A percentile compares a stretch with the other conserved stretches of the same genome.
Evolutionary conservation across 1,140 invertebrate species (phyloP).

Genomic region (Babylonia areolata): DNA sequence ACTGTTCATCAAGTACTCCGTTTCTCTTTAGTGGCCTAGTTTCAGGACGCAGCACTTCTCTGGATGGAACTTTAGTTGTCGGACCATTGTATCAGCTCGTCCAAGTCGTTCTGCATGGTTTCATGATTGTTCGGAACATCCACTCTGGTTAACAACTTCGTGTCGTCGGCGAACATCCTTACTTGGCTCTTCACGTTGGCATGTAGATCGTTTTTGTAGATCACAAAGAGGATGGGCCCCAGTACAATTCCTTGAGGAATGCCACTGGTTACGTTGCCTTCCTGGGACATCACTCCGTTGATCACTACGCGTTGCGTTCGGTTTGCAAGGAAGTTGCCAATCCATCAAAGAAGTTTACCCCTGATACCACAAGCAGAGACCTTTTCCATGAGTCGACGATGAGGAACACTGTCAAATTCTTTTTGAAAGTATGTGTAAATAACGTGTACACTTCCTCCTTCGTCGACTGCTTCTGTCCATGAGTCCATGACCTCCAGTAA

Average conservation of each 20-base stretch:
- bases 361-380: constrained; percentile 31
- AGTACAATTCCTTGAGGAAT: constrained; percentile 54
- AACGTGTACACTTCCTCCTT: background rate
- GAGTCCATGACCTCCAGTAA: background rate
- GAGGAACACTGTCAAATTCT: constrained; percentile 19
- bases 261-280: constrained; percentile 44
- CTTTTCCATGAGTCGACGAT: constrained; percentile 26
- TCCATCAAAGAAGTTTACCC: constrained; percentile 9
- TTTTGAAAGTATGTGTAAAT: background rate
- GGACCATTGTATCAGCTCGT: constrained; percentile 35
- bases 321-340: constrained; percentile 47
- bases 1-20: no score
- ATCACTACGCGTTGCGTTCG: constrained; percentile 43
- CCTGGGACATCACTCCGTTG: constrained; percentile 29
- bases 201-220: constrained; percentile 53
- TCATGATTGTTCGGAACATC: no score
- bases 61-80: constrained; percentile 37
- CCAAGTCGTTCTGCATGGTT: constrained; percentile 34
- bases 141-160: no score
- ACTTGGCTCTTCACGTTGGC: background rate
- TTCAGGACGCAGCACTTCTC: constrained; percentile 37
- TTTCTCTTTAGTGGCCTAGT: background rate
- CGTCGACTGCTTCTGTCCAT: constrained; percentile 8
- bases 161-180: no score
- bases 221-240: constrained; percentile 48